phyloP scores from a whole-genome alignment of 2,113 vertebrate genomes.

The Aegithalos caudatus region DNA sequence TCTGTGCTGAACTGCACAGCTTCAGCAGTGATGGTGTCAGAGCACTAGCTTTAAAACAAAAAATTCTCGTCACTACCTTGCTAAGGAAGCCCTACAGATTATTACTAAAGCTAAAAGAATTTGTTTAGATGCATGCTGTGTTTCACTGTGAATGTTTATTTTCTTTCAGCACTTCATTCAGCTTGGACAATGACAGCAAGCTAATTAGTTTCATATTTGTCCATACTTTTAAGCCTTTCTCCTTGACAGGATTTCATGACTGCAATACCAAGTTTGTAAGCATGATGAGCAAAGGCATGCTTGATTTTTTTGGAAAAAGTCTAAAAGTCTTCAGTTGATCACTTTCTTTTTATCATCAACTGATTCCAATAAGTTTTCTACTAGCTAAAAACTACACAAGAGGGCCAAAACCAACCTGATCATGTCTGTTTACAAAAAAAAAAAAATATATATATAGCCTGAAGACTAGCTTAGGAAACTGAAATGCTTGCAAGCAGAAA shows the following conservation, averaged over 20 bases:
- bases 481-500: neutral
- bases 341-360: neutral
- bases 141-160: conserved; percentile 15
- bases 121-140: conserved; percentile 41
- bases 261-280: neutral
- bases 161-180: conserved; percentile 40
- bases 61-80: neutral
- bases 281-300: neutral
- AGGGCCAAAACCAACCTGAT: neutral
- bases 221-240: neutral
- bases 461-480: neutral
- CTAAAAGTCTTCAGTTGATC: neutral
- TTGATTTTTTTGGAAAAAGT: neutral
- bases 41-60: neutral
- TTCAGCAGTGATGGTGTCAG: neutral
- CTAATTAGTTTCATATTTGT: conserved; percentile 45
- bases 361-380: neutral
- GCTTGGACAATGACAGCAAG: neutral
- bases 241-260: neutral
- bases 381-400: neutral
- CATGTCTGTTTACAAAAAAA: neutral
- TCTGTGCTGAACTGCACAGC: neutral
- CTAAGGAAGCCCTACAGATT: neutral
- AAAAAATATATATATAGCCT: neutral
- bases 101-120: conserved; percentile 48